These are phyloP conservation scores for Centropus bengalensis DNA, from an alignment of 2,113 vertebrate genomes.

Conservation along the genomic window DNA sequence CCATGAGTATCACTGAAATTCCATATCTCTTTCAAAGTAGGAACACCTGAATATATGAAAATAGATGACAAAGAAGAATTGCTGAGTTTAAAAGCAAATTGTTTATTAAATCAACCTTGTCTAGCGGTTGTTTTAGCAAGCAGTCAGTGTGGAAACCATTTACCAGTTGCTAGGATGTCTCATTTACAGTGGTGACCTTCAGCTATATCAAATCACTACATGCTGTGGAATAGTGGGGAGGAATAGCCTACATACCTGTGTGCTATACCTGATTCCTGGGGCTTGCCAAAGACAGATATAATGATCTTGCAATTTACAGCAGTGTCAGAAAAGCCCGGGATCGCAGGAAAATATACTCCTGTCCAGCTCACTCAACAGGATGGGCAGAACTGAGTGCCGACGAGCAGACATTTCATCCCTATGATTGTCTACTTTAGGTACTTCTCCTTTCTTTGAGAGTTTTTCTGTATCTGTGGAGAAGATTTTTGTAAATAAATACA, in stretches of 20 bases:
- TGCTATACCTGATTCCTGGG: background rate
- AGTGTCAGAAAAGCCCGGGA: background rate
- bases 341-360: background rate
- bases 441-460: background rate
- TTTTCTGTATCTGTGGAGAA: background rate
- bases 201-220: background rate
- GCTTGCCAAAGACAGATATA: background rate
- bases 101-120: slow-evolving; percentile 22
- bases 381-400: background rate
- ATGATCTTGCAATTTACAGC: background rate
- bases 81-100: slow-evolving; percentile 22
- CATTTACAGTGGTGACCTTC: slow-evolving; percentile 18
- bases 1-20: slow-evolving; percentile 7
- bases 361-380: background rate
- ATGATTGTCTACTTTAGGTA: background rate
- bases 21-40: background rate
- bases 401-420: background rate
- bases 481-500: background rate
- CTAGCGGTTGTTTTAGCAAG: background rate
- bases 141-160: slow-evolving; percentile 31
- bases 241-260: background rate
- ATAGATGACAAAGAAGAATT: slow-evolving; percentile 22
- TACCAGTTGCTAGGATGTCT: slow-evolving; percentile 57
- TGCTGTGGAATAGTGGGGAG: background rate
- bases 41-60: slow-evolving; percentile 20